phyloP scores from a whole-genome alignment of 2,888 invertebrate genomes.

The Hyposoter dolosus region DNA sequence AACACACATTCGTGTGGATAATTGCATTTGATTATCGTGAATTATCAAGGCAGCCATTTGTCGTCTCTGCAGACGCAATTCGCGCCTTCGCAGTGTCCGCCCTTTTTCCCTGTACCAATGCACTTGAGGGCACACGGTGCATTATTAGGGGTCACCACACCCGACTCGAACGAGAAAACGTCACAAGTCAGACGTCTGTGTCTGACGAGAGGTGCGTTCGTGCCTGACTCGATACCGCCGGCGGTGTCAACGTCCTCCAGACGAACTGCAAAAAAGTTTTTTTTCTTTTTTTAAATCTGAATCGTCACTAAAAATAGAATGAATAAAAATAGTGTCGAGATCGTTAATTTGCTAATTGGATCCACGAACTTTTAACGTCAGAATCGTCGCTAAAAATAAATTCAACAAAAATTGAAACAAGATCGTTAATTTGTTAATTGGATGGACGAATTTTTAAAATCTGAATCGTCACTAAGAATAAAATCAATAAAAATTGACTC shows the following conservation, averaged over 20 bases:
- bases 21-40: not conserved
- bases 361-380: not conserved
- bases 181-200: slow-evolving; percentile 72
- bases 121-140: slow-evolving; percentile 73
- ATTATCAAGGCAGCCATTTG: slow-evolving; percentile 24
- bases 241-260: slow-evolving; percentile 39
- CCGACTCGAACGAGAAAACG: slow-evolving; percentile 70
- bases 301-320: not conserved
- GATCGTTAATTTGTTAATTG: not conserved
- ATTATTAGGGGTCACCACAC: slow-evolving; percentile 70
- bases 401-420: too few relatives aligned
- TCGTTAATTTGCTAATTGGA: not conserved
- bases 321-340: too few relatives aligned
- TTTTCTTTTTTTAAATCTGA: not conserved
- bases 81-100: slow-evolving; percentile 71
- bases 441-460: not conserved
- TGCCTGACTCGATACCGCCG: not conserved
- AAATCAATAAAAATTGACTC: too few relatives aligned
- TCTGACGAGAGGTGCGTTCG: slow-evolving; percentile 15
- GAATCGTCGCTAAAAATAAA: too few relatives aligned
- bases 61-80: slow-evolving; percentile 71
- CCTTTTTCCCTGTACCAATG: slow-evolving; percentile 68
- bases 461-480: too few relatives aligned
- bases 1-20: not conserved
- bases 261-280: slow-evolving; percentile 15